Conservation (phyloP, 2,113 vertebrate species). For the Centropus unirufus region DNA sequence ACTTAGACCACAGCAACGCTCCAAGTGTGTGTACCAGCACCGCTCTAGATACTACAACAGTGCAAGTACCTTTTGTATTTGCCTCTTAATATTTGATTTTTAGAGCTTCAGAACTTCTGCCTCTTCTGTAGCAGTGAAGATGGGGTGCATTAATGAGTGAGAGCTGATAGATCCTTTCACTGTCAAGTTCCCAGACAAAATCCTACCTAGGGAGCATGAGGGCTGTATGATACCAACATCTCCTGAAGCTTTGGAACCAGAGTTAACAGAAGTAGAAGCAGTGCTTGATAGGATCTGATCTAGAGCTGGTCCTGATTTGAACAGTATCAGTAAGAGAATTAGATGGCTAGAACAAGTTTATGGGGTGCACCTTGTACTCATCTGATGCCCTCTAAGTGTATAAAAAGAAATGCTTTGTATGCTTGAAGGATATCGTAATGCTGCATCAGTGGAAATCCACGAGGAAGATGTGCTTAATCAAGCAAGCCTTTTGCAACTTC, state of each 20-base stretch:
- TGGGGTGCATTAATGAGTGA: neutral
- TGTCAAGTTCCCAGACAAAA: neutral
- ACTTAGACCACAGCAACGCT: neutral
- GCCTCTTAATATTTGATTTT: neutral
- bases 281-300: neutral
- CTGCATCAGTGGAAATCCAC: neutral
- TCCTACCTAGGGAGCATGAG: neutral
- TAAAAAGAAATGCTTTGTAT: neutral
- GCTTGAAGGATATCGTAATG: neutral
- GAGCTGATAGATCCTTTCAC: fast-evolving
- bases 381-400: neutral
- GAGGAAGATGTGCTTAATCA: constrained; percentile 5
- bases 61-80: neutral
- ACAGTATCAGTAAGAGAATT: neutral
- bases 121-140: neutral
- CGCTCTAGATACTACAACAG: neutral
- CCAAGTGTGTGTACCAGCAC: neutral
- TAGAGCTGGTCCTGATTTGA: neutral
- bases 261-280: neutral
- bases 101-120: neutral
- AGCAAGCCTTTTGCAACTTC: neutral
- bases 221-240: neutral
- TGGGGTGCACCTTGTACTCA: neutral
- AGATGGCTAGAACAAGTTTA: neutral
- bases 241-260: neutral